Evolutionary conservation across 2,888 invertebrate genomes (phyloP), one percentile per base, ranked within the genome.

Genomic region (Oscheius sp.): DNA sequence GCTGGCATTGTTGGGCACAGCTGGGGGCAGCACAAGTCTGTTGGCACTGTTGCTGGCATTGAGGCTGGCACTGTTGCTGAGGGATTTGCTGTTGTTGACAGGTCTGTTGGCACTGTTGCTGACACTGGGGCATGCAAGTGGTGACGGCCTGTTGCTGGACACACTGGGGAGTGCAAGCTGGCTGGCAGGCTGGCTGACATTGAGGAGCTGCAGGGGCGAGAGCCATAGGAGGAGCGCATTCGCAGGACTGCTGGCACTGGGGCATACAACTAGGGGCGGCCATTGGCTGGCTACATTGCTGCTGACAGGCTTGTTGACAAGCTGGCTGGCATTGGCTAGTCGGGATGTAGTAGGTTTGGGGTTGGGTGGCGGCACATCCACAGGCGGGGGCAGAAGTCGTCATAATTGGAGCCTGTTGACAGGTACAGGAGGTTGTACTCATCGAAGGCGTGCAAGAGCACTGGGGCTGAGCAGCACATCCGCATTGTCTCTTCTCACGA

Each of bases 401-500:
- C 8, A 10, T 37, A 29, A 71, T 72, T 65, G 74, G 74, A 37
- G 70, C 69, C 52, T 72, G 72, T 68, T 76, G 76, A 72, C 76
- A 76, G 45, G 73, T 72, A 71, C 76, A 76, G 45, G 74, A 71
- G 33, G 45, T 65, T 37, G 46, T 48, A 8, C 57, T 29, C 27
- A 45, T 37, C 10, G 57, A 25, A 1, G 70, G 65, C 12, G 71
- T 64, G 68, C 76, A 76, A 20, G 42, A 52, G n/a, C 66, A 29
- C 53, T 73, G 72, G 46, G 61, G 53, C 65, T 66, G 72, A 27
- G 61, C 70, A 27, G 71, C 72, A 69, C 76, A 76, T 52, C 76
- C 76, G 66, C 76, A 76, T 57, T 76, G 76, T 73, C 76, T 74
- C 71, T 74, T 74, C 58, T 76, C 76, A 46, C 76, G 71, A 39